Conservation (phyloP, 1,140 invertebrate genomes). For the Macrobrachium nipponense region DNA sequence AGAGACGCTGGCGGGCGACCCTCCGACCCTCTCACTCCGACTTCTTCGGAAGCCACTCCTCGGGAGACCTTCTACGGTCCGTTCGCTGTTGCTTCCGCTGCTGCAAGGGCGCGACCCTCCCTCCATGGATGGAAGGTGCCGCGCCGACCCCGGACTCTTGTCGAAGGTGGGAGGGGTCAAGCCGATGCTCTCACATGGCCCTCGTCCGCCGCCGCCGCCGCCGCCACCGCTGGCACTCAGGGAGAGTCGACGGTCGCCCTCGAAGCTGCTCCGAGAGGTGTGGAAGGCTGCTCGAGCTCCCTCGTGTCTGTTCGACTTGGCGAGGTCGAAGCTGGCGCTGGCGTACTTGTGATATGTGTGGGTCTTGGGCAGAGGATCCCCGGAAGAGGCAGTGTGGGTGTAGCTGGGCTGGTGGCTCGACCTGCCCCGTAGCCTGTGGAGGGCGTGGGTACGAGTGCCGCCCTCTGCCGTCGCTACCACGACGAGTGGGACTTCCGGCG, state of each 20-base stretch:
- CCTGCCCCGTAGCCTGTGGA: slow-evolving; percentile 25
- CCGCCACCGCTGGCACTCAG: slow-evolving; percentile 28
- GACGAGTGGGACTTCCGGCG: slow-evolving; percentile 50
- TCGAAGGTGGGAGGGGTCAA: slow-evolving; percentile 27
- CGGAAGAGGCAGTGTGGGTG: slow-evolving; percentile 25
- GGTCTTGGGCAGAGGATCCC: slow-evolving; percentile 36
- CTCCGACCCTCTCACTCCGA: slow-evolving; percentile 44
- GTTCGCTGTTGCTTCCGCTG: slow-evolving; percentile 43
- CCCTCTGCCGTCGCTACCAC: slow-evolving; percentile 55
- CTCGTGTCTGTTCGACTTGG: slow-evolving; percentile 42
- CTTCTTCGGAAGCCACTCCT: slow-evolving; percentile 46
- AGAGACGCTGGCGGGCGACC: slow-evolving; percentile 22
- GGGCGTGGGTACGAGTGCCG: slow-evolving; percentile 54
- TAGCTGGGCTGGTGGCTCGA: slow-evolving; percentile 13
- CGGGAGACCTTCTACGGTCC: slow-evolving; percentile 25
- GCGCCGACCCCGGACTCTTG: slow-evolving; percentile 41
- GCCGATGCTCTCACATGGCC: background rate
- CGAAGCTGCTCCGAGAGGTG: slow-evolving; percentile 52
- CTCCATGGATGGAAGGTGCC: slow-evolving; percentile 45
- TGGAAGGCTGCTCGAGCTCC: slow-evolving; percentile 53
- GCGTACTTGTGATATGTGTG: slow-evolving; percentile 58
- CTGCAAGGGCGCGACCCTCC: slow-evolving; percentile 37
- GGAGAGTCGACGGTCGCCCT: slow-evolving; percentile 49
- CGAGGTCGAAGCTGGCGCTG: slow-evolving; percentile 57
- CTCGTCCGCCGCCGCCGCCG: slow-evolving; percentile 15